phyloP scores from a whole-genome alignment of 2,113 vertebrate genomes.

The Loxodonta africana region DNA sequence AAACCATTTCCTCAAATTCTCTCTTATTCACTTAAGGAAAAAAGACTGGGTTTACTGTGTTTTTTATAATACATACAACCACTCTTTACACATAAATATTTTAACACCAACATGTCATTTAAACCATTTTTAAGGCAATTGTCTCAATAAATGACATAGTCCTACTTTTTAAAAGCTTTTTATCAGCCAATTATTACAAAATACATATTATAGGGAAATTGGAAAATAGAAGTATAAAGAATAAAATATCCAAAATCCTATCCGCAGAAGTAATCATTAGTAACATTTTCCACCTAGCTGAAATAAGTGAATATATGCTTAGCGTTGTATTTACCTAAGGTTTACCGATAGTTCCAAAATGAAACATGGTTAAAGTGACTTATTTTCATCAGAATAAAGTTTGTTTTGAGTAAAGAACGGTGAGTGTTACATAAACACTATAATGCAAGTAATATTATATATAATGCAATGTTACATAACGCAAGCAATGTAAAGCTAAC shows the following conservation, averaged over 20 bases:
- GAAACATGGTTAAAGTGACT: background rate
- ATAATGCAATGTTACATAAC: background rate
- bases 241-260: conserved; percentile 8
- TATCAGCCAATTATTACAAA: background rate
- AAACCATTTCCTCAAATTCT: conserved; percentile 37
- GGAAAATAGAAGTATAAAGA: background rate
- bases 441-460: background rate
- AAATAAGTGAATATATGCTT: background rate
- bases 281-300: background rate
- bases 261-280: background rate
- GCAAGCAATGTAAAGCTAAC: background rate
- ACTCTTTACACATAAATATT: background rate
- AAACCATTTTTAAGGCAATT: conserved; percentile 50
- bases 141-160: background rate
- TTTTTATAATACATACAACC: conserved; percentile 24
- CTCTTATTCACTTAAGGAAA: conserved; percentile 5
- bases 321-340: conserved; percentile 18
- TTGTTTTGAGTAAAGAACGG: background rate
- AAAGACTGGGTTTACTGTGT: background rate
- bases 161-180: background rate
- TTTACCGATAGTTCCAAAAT: background rate
- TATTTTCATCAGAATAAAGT: background rate
- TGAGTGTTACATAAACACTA: background rate
- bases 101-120: conserved; percentile 23
- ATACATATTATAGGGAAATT: background rate